Evolutionary conservation across 2,113 vertebrate species (phyloP), one percentile per base, ranked within the genome.

Genomic region (Atherinomorus stipes): DNA sequence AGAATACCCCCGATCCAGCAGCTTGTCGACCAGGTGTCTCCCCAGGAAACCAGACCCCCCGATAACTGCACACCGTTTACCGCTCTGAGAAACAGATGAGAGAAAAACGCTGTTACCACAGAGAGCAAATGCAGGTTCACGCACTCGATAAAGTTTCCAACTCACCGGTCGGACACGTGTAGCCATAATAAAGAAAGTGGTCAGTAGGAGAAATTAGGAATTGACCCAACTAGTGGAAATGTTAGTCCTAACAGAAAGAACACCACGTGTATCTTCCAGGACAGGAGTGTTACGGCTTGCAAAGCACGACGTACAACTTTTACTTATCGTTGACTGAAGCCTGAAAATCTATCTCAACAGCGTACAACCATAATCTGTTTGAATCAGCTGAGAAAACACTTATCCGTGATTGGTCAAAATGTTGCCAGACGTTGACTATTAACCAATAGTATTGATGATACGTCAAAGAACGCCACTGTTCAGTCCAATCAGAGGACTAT

Each of bases 21-120:
- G 89, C 80, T 92, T 94, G 88, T 98, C 96, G 88, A 98, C 98
- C 86, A 99, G 52, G 91, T 99, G 95, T 86, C 93, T 94, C 4
- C 98, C 98, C 58, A 99, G 89, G 90, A 99, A 99, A 0, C 98
- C 98, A 0, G 95, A 98, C 8, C 98, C 98, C 0, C 98, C 98
- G 0, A 99, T 96, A 23, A 99, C 97, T 0, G 94, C 88, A 57
- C 97, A 99, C 9, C 89, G 94, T 77, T 94, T 96, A 49, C 7
- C 92, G 28, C 92, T 90, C 98, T 99, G 91, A 11, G 5, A 40
- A 7, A 3, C 19, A 25, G 26, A 6, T 3, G 16, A 47, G 23
- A 2, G 16, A 28, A 21, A 23, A 23, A 7, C 11, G 31, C 8
- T 34, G 31, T 34, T 34, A 8, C 19, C 44, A 16, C 18, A 18